Base-by-base conservation (phyloP, 2,113 vertebrate genomes). In the Sorex araneus region DNA sequence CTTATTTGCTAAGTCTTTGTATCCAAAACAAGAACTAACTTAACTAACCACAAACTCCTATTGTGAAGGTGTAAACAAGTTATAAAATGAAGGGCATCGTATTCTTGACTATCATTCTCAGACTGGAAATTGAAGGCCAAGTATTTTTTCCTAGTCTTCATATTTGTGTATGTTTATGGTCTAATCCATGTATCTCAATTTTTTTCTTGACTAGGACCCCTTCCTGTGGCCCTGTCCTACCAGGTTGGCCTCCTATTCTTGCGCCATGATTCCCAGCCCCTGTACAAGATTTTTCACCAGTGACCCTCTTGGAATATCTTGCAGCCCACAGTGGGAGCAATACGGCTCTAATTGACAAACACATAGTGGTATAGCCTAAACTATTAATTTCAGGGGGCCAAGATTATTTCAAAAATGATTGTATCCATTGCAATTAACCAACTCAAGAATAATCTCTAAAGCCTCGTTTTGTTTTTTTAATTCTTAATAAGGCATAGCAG, bases 331-430 rank as follows among this genome's bases (percentile, higher is more conserved):
- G 19, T 60, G 18, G 21, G 6, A 19, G 57, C 18, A 60, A 23
- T 60, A 19, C 18, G 57, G 19, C 57, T 16, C 19, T 23, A 5
- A 23, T 16, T 60, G 18, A 60, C 19, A 60, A 54, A 54, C 13
- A 19, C 18, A n/a, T n/a, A n/a, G n/a, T 78, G 50, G 43, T 91
- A 64, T 87, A 32, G 57, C 78, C 73, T 89, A 47, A 81, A 11
- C 21, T 77, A 18, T 75, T 66, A 82, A 34, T 91, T 83, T 78
- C 28, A 43, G 30, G 10, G 28, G 2, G 60, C 25, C n/a, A 79
- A 57, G 66, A 84, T 11, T 34, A 63, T 30, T 1, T 21, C 63
- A 69, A 2, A 19, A 93, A 57, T 64, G 21, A 86, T n/a, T 50
- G 63, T 36, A 8, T 30, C 8, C 30, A 80, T 13, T 21, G 5